Conservation (phyloP, 2,797 vertebrate species). For the Cuculus canorus region DNA sequence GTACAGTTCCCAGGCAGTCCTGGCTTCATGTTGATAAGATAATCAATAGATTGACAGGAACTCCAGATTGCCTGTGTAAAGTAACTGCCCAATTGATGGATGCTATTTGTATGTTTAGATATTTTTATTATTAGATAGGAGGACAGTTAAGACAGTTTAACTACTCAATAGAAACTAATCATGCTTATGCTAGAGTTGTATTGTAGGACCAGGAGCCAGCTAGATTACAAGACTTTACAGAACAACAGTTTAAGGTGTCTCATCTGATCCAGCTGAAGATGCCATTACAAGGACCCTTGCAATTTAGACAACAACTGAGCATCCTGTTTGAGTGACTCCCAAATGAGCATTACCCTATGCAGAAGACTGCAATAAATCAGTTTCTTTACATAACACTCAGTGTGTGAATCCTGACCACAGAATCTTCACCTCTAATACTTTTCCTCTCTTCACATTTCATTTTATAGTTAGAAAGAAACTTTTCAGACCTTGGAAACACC, state of each 20-base stretch:
- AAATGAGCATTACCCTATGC: neutral
- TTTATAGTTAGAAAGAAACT: neutral
- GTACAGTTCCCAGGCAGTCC: no score
- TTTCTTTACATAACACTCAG: neutral
- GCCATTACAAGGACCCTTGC: neutral
- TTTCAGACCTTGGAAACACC: neutral
- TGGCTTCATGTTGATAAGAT: neutral
- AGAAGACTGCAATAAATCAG: neutral
- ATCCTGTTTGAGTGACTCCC: neutral
- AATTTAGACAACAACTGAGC: neutral
- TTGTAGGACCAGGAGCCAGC: neutral
- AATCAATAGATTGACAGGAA: neutral
- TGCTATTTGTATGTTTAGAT: neutral
- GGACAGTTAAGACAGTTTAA: neutral
- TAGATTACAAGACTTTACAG: neutral
- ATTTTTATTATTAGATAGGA: neutral
- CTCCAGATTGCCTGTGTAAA: neutral
- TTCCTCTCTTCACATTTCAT: neutral
- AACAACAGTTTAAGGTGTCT: neutral
- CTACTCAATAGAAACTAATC: neutral
- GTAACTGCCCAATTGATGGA: neutral
- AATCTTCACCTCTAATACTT: neutral
- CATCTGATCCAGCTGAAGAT: neutral
- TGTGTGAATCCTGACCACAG: neutral
- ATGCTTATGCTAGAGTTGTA: neutral